Evolutionary conservation across 2,888 invertebrate genomes (phyloP).

Genomic region (Taphrorychus bicolor): DNA sequence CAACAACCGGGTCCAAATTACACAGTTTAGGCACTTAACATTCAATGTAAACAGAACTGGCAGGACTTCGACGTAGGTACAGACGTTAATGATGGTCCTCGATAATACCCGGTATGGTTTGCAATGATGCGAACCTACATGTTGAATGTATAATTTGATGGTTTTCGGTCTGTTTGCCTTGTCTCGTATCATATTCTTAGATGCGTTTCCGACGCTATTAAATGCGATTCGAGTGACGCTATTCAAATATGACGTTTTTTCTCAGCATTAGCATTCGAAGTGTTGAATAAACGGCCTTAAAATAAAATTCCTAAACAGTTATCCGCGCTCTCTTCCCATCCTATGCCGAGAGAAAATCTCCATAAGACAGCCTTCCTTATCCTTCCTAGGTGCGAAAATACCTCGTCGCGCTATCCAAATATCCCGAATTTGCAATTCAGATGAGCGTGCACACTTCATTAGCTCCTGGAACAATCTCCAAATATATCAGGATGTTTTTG

Average conservation of each 20-base stretch:
- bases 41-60: constrained; percentile 47
- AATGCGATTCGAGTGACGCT: not conserved
- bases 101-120: constrained; percentile 49
- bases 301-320: not conserved
- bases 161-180: constrained; percentile 6
- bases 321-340: not conserved
- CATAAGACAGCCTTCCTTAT: constrained; percentile 15
- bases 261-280: not conserved
- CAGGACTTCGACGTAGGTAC: constrained; percentile 51
- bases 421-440: constrained; percentile 37
- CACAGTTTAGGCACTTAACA: constrained; percentile 47
- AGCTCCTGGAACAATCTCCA: constrained; percentile 35
- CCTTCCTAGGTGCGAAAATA: constrained; percentile 23
- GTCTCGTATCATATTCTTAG: not conserved
- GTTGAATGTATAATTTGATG: constrained; percentile 25
- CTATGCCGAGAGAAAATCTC: constrained; percentile 17
- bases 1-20: constrained; percentile 47
- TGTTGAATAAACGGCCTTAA: not conserved
- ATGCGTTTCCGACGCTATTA: not conserved
- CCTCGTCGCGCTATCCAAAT: constrained; percentile 27
- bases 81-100: constrained; percentile 49
- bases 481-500: constrained; percentile 39
- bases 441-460: constrained; percentile 38
- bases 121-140: constrained; percentile 40
- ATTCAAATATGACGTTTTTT: not conserved